Evolutionary conservation across 2,888 invertebrate genomes (phyloP), one percentile per base, ranked within the genome.

Genomic region (Drosophila neotestacea): DNA sequence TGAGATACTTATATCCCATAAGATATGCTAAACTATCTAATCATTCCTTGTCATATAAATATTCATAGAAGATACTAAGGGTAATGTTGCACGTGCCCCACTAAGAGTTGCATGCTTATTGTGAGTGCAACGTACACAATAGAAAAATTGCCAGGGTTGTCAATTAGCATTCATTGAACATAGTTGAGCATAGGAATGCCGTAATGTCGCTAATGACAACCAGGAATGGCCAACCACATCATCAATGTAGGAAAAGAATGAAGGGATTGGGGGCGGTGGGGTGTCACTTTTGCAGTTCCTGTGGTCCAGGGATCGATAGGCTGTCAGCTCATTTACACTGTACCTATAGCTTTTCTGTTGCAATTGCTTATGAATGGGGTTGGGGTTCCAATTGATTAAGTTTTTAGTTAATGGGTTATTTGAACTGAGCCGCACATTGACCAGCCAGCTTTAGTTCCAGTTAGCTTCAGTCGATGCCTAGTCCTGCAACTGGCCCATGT

Each of bases 371-470:
- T 75, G 79, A 76, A 71, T 65, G 71, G 46, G 76, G 51, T 51
- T 82, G 79, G 62, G 85, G 88, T 91, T 90, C 90, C 91, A 90
- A 90, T 91, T 90, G 90, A 90, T 91, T 90, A 90, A 90, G 90
- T 88, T 85, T 90, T 86, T 83, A 90, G 88, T 90, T 91, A 90
- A 90, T 91, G 87, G 90, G 90, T 89, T 90, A 90, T 91, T 89
- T 90, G 88, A 78, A 81, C 83, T 82, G 74, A 63, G 63, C 64
- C 55, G 44, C 67, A 50, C 54, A 62, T 38, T 63, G 56, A 60
- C 67, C 66, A 67, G 32, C 11, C 42, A 34, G n/a, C 13, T 22
- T 10, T 41, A 28, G 30, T 27, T 30, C 34, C 22, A 13, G 16
- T 16, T 16, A 16, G 41, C 27, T 28, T 27, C 10, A 34, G 36